phyloP scores from a whole-genome alignment of 2,797 vertebrate genomes.

The Phylloscopus collybita region DNA sequence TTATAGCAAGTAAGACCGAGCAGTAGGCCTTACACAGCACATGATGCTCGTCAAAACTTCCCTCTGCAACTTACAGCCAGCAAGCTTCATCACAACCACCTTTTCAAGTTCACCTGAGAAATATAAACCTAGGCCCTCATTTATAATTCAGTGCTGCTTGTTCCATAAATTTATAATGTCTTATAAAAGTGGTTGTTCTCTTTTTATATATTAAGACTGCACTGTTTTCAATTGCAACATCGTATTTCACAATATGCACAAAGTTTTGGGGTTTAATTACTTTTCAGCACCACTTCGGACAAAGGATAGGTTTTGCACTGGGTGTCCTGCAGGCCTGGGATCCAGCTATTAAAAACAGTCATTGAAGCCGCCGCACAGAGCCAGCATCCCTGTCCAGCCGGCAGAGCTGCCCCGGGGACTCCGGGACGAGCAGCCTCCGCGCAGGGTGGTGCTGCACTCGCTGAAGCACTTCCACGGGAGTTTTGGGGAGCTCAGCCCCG shows the following conservation, averaged over 20 bases:
- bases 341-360: accelerated
- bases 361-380: not conserved
- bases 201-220: not conserved
- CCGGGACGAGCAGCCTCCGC: not conserved
- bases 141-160: constrained; percentile 69
- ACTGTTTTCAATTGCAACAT: not conserved
- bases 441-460: accelerated
- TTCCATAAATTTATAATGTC: constrained; percentile 52
- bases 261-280: not conserved
- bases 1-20: not conserved
- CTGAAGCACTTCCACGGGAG: accelerated
- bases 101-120: constrained; percentile 49
- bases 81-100: not conserved
- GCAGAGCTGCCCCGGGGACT: not conserved
- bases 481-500: not conserved
- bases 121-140: constrained; percentile 58
- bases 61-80: not conserved
- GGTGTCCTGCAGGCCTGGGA: too few species aligned
- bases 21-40: not conserved
- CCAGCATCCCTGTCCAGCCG: not conserved
- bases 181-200: not conserved
- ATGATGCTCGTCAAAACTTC: constrained; percentile 27
- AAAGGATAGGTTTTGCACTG: accelerated
- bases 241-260: not conserved
- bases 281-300: not conserved